Evolutionary conservation across 2,888 invertebrate genomes (phyloP).

Genomic region (Xylocampa areola): DNA sequence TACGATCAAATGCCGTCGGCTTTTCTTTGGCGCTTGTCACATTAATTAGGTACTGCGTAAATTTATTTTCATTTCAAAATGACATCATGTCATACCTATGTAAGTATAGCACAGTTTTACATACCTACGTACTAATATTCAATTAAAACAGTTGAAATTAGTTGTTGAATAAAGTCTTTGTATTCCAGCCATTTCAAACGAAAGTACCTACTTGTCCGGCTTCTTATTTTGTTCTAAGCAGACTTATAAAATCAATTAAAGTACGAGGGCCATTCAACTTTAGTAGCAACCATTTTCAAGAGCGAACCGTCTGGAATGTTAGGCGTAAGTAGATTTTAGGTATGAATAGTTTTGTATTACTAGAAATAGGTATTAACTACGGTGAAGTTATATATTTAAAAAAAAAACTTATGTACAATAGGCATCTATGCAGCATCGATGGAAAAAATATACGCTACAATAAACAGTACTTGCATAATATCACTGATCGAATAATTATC

Average conservation of each 20-base stretch:
- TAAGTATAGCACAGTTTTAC: too few species aligned
- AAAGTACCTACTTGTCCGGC: constrained; percentile 45
- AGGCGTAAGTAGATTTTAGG: constrained; percentile 11
- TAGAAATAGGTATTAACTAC: too few species aligned
- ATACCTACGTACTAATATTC: constrained; percentile 6
- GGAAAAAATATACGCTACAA: too few species aligned
- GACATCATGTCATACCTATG: too few species aligned
- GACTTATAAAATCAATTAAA: constrained; percentile 60
- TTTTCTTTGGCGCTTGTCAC: constrained; percentile 8
- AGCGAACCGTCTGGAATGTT: constrained; percentile 36
- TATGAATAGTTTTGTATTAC: too few species aligned
- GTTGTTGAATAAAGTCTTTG: constrained; percentile 19
- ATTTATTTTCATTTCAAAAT: neutral
- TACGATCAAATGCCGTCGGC: constrained; percentile 22
- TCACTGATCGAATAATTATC: too few species aligned
- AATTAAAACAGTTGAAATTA: constrained; percentile 20
- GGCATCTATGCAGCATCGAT: too few species aligned
- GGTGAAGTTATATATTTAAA: too few species aligned
- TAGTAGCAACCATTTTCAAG: constrained; percentile 22
- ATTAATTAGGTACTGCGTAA: neutral
- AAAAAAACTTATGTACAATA: too few species aligned
- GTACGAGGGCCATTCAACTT: constrained; percentile 46
- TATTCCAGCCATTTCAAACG: constrained; percentile 25
- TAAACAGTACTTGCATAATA: too few species aligned
- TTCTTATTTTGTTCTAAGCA: constrained; percentile 56